Conservation (phyloP, 2,888 invertebrate genomes). For the Cosmorhoe ocellata region DNA sequence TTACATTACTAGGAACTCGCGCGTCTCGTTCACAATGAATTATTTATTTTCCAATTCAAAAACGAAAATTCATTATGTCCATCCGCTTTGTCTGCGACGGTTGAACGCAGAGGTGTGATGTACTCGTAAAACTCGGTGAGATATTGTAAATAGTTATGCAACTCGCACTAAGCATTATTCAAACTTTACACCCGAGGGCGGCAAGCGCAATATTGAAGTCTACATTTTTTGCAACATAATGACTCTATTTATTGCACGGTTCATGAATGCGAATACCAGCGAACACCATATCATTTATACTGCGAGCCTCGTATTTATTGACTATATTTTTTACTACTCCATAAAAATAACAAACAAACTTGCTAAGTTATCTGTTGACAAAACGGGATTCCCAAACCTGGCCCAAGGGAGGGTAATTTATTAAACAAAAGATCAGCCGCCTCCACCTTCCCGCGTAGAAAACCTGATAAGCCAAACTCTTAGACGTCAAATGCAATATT, state of each 20-base stretch:
- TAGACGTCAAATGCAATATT: conserved; percentile 69
- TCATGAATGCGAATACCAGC: conserved; percentile 28
- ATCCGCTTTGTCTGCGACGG: conserved; percentile 55
- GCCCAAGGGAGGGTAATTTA: conserved; percentile 40
- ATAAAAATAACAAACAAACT: conserved; percentile 18
- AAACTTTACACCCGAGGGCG: conserved; percentile 39
- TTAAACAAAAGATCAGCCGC: conserved; percentile 45
- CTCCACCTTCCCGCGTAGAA: conserved; percentile 34
- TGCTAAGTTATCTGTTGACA: conserved; percentile 14
- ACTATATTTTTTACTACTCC: conserved; percentile 18
- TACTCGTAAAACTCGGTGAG: conserved; percentile 49
- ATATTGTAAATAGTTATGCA: conserved; percentile 55
- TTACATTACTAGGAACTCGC: conserved; percentile 66
- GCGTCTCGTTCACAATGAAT: conserved; percentile 66
- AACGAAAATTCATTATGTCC: conserved; percentile 65
- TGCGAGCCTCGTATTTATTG: conserved; percentile 6
- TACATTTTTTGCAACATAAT: conserved; percentile 48
- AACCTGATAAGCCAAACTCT: conserved; percentile 57
- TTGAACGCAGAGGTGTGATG: conserved; percentile 50
- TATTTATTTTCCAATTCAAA: conserved; percentile 71
- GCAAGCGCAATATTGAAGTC: conserved; percentile 32
- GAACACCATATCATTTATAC: conserved; percentile 26
- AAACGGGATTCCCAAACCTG: conserved; percentile 18
- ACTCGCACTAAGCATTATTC: conserved; percentile 46
- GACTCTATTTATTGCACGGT: conserved; percentile 48